Evolutionary conservation across 2,113 vertebrate genomes (phyloP).

Genomic region (Hippocampus zosterae): DNA sequence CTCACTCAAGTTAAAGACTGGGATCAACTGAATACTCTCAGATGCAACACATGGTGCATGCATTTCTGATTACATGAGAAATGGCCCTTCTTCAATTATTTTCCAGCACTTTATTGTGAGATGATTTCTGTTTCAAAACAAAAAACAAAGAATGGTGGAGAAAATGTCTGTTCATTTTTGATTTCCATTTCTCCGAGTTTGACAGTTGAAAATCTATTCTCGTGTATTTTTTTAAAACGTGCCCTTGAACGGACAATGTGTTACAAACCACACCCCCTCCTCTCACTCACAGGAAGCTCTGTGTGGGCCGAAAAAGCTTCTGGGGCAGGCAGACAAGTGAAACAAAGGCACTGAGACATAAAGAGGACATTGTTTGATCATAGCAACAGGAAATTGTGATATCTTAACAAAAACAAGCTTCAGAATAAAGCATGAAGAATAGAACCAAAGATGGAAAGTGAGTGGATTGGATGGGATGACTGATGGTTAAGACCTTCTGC

Average conservation of each 20-base stretch:
- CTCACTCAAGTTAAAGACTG: not conserved
- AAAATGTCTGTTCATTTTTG: not conserved
- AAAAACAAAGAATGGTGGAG: not conserved
- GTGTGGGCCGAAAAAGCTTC: conserved; percentile 17
- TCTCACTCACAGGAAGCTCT: conserved; percentile 41
- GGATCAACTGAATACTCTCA: not conserved
- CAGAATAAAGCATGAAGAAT: not conserved
- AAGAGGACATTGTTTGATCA: not conserved
- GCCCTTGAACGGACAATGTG: not conserved
- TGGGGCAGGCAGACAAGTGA: conserved; percentile 1
- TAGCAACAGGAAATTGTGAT: conserved; percentile 21
- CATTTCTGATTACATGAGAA: not conserved
- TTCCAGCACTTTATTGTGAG: not conserved
- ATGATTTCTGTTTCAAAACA: not conserved
- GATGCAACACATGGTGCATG: not conserved
- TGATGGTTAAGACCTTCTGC: conserved; percentile 27
- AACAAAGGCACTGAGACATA: not conserved
- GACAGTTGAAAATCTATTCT: not conserved
- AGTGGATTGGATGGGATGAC: not conserved
- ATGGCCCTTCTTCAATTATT: not conserved
- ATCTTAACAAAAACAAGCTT: not conserved
- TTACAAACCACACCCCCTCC: conserved; percentile 46
- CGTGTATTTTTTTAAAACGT: not conserved
- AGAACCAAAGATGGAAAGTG: not conserved
- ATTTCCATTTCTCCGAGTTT: not conserved